Conservation (phyloP, 2,888 invertebrate genomes). For the Polydrusus cervinus region DNA sequence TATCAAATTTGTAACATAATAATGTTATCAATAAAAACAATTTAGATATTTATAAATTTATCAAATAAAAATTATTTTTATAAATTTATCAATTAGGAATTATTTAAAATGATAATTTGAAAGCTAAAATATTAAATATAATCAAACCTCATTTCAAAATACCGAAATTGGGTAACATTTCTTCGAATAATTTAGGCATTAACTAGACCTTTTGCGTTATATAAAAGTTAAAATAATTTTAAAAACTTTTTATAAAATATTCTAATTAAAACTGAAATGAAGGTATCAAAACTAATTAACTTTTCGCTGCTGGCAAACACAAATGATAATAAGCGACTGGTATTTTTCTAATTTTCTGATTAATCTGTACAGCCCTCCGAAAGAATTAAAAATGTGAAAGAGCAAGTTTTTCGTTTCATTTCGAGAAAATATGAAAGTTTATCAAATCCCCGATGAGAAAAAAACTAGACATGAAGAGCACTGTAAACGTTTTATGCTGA, state of each 20-base stretch:
- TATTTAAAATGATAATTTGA: too few species aligned
- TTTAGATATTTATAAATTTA: too few species aligned
- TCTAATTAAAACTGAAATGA: constrained; percentile 17
- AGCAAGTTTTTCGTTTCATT: background rate
- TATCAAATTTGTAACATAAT: too few species aligned
- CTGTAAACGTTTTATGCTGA: constrained; percentile 3
- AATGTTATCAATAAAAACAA: too few species aligned
- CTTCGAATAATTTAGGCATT: background rate
- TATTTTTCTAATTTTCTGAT: background rate
- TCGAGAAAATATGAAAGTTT: background rate
- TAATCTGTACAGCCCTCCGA: background rate
- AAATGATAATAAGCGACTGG: constrained; percentile 2
- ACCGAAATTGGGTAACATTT: too few species aligned
- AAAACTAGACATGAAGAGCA: background rate
- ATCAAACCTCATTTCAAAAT: too few species aligned
- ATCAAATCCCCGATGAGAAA: background rate
- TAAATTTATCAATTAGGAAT: too few species aligned
- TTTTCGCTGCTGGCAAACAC: background rate
- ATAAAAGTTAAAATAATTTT: constrained; percentile 2
- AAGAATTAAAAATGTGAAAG: background rate
- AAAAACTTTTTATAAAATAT: constrained; percentile 6
- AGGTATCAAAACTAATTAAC: constrained; percentile 9
- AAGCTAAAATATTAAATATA: too few species aligned
- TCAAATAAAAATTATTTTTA: too few species aligned
- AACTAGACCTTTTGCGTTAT: background rate